Evolutionary conservation across 2,113 vertebrate species (phyloP).

Genomic region (Mus pahari): DNA sequence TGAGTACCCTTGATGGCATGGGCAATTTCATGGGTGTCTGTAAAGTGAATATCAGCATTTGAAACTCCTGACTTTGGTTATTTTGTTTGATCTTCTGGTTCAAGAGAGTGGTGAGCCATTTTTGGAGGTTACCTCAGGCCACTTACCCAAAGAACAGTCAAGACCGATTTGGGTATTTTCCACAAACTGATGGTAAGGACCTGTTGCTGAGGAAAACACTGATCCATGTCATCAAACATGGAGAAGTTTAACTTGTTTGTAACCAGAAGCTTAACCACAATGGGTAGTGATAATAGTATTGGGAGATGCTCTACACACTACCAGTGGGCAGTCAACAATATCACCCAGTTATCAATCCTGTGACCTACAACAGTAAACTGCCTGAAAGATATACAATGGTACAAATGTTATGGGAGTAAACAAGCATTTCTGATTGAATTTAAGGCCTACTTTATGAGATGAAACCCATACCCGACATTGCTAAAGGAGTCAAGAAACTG

Average conservation of each 20-base stretch:
- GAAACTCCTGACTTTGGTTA: background rate
- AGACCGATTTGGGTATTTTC: background rate
- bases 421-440: background rate
- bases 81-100: background rate
- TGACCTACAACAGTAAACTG: too few species aligned
- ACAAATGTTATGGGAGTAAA: too few species aligned
- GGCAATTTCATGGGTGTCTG: background rate
- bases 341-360: too few species aligned
- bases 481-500: background rate
- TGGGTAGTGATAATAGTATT: background rate
- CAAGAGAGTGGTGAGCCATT: background rate
- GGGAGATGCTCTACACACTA: too few species aligned
- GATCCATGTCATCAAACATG: background rate
- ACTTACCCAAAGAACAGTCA: background rate
- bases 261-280: background rate
- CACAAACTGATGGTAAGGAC: background rate
- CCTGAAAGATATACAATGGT: too few species aligned
- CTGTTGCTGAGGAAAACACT: background rate
- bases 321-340: too few species aligned
- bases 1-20: background rate
- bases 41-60: background rate
- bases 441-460: background rate
- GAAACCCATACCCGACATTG: background rate
- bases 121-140: background rate
- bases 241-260: background rate